Evolutionary conservation across 2,888 invertebrate species (phyloP), one percentile per base, ranked within the genome.

Genomic region (Dryococelus australis): DNA sequence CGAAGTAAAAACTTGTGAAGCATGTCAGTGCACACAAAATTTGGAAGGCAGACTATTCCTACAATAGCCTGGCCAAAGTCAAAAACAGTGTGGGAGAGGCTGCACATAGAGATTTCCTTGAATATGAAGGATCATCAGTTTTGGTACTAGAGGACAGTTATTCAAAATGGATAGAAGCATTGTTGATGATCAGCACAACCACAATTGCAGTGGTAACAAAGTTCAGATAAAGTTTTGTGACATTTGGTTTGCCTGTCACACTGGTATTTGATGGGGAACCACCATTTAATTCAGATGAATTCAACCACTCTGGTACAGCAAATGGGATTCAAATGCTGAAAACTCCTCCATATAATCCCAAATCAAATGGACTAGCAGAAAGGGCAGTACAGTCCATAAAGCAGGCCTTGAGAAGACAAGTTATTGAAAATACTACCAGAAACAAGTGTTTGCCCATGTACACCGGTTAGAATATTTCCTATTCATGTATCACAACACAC

Each of bases 361-460:
- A 51, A 43, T 87, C 87, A 10, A 87, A 87, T 51, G 86, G 86
- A 6, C 83, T 81, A 16, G 87, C 84, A 28, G 87, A 87, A 87
- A 87, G 87, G 26, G 78, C 78, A 27, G 87, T 87, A 13, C 86
- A 80, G 35, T 81, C 86, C 20, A n/a, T 87, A 24, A 87, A 87
- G 47, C 28, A 80, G 20, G 26, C 80, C 16, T 28, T 87, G 80
- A 0, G 79, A 10, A 81, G 24, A 27, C 47, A 47, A 47, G 47
- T 47, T 47, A 47, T 27, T 26, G n/a, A 84, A 9, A 80, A 26
- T 24, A 28, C 80, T 51, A 3, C n/a, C 24, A 13, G 10, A 24
- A 85, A 43, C 3, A 27, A 65, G 24, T 9, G 24, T 13, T 53
- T 85, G 47, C 43, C 47, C 47, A 47, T 47, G 9, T 16, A 53